Conservation (phyloP, 53 echinoderm and acorn worm species). For the Arbacia lixula region DNA sequence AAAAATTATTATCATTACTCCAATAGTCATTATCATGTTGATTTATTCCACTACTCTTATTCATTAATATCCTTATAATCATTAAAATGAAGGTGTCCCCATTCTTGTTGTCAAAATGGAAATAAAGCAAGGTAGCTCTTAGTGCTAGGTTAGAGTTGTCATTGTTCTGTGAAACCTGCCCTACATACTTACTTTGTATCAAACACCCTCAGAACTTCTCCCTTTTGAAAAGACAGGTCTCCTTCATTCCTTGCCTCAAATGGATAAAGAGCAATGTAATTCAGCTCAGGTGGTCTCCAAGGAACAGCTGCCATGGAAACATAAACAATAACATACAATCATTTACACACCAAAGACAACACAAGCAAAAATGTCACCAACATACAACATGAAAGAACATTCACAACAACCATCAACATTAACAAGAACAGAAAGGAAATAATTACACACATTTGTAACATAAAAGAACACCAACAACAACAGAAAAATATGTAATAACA, state of each 20-base stretch:
- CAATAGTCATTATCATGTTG: no score
- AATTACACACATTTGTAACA: no score
- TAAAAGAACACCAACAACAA: no score
- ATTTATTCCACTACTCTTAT: no score
- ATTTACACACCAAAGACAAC: background rate
- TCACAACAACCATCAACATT: no score
- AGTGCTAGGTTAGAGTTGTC: background rate
- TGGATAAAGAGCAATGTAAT: conserved; percentile 75
- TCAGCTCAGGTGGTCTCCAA: conserved; percentile 23
- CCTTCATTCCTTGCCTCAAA: conserved; percentile 84
- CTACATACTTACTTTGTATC: conserved; percentile 67
- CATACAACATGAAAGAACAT: no score
- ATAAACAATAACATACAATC: no score
- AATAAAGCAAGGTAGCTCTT: background rate
- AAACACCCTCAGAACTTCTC: conserved; percentile 78
- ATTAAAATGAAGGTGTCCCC: no score
- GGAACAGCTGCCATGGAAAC: conserved; percentile 25
- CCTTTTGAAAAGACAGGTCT: conserved; percentile 83
- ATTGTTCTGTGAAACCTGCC: background rate
- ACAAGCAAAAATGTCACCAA: background rate
- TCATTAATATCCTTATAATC: no score
- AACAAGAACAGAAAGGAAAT: no score
- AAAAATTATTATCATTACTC: no score
- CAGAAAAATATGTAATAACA: no score
- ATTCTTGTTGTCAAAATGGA: background rate